Base-by-base conservation (phyloP, 2,888 invertebrate genomes). In the Platycheirus albimanus region DNA sequence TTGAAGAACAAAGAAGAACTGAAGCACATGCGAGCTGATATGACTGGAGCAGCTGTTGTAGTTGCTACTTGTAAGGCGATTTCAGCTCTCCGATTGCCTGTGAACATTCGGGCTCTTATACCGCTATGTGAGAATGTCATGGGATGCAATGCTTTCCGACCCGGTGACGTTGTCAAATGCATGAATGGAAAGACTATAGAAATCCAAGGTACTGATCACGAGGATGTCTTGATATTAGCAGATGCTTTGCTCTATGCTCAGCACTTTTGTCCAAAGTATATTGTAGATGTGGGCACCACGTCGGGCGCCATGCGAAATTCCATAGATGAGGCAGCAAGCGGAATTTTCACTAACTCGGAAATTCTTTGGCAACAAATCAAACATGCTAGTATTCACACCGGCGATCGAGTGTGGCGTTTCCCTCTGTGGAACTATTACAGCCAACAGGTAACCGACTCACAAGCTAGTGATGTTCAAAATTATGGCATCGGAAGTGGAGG, bases 31-130 rank as follows among this genome's bases (percentile, higher is more conserved):
- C 92, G 94, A 85, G 96, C 94, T 3, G 96, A 96, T 87, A 96
- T 96, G 96, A 95, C 95, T 0, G 96, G 96, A 0, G 96, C 96
- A 0, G 96, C 96, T 0, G 94, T 94, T 87, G 95, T 95, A 6
- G 91, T 95, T 8, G 95, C 94, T 0, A 92, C 95, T 10, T 93
- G 95, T 67, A 92, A 94, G 67, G 94, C 95, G 0, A 94, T 94
- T 2, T 94, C 95, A 1, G 91, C 93, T 17, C 91, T 96, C 0
- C 92, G 94, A 85, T 89, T 96, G 17, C 95, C 95, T 8, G 90
- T 96, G 45, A 95, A 96, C 88, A 92, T 96, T 20, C 89, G 93
- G 88, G 96, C 94, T 8, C 92, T 96, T 85, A 93, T 96, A 81
- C 96, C 96, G 0, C 91, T 96, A 7, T 94, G 94, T 89, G 96